phyloP scores from a whole-genome alignment of 2,888 invertebrate species.

The Dolichopus griseipennis region DNA sequence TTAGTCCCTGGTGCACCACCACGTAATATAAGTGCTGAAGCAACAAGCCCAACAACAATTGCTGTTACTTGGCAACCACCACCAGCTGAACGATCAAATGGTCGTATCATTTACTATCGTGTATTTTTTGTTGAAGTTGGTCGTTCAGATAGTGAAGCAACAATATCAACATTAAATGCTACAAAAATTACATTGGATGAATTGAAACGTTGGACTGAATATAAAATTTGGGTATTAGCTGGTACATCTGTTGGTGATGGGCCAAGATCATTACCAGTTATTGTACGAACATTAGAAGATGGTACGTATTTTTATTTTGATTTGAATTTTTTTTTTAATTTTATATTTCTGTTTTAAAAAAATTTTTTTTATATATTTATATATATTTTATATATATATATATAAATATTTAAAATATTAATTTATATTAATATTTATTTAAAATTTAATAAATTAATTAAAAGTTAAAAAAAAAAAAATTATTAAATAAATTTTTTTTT shows the following conservation, averaged over 20 bases:
- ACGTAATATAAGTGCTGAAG: slow-evolving; percentile 81
- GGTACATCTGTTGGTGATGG: slow-evolving; percentile 96
- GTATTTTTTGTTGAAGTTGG: slow-evolving; percentile 81
- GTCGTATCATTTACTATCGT: slow-evolving; percentile 90
- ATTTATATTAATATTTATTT: neutral
- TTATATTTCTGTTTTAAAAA: neutral
- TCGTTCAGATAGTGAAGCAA: slow-evolving; percentile 74
- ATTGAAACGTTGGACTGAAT: slow-evolving; percentile 90
- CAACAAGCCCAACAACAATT: slow-evolving; percentile 82
- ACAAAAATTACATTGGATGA: slow-evolving; percentile 77
- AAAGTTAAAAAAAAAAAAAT: no score
- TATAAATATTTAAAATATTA: no score
- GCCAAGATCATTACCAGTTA: slow-evolving; percentile 83
- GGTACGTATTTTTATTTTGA: slow-evolving; percentile 64
- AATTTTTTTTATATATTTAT: no score
- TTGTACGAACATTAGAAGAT: slow-evolving; percentile 93
- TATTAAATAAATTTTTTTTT: no score
- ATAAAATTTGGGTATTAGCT: slow-evolving; percentile 93
- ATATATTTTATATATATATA: neutral
- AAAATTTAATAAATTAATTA: no score
- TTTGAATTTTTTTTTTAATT: neutral
- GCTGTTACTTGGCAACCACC: slow-evolving; percentile 90
- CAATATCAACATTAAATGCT: slow-evolving; percentile 67
- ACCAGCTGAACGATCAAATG: slow-evolving; percentile 81
- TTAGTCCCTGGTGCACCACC: slow-evolving; percentile 96